phyloP scores from a whole-genome alignment of 2,797 vertebrate species.

The Periparus ater region DNA sequence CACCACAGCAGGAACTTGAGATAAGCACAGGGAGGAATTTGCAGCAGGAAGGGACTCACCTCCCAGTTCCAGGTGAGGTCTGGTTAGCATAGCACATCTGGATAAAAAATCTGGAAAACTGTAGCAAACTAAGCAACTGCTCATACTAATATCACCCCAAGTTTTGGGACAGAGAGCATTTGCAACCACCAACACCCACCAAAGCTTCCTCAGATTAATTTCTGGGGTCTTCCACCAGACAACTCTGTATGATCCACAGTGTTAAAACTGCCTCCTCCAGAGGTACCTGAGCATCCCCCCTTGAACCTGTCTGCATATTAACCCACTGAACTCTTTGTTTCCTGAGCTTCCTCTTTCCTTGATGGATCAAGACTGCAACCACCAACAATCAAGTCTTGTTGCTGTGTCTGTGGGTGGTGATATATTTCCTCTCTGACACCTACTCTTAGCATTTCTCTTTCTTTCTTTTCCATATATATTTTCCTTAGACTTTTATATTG shows the following conservation, averaged over 20 bases:
- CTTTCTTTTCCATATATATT: neutral
- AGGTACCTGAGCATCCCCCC: neutral
- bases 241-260: neutral
- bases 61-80: neutral
- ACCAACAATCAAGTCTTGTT: neutral
- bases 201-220: neutral
- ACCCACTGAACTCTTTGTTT: neutral
- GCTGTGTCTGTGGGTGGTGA: neutral
- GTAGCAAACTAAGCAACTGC: neutral
- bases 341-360: neutral
- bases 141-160: too few relatives aligned
- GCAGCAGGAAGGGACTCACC: neutral
- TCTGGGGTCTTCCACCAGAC: neutral
- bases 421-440: neutral
- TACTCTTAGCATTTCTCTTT: neutral
- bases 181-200: too few relatives aligned
- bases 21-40: neutral
- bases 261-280: neutral
- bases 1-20: neutral
- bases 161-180: neutral
- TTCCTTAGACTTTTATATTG: neutral
- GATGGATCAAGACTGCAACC: fast-evolving
- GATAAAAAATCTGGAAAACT: neutral
- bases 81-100: neutral
- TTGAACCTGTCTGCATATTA: neutral